A percentile compares a stretch with the other conserved stretches of the same genome.
phyloP scores from a whole-genome alignment of 1,140 invertebrate species.

The Tetragnatha versicolor region DNA sequence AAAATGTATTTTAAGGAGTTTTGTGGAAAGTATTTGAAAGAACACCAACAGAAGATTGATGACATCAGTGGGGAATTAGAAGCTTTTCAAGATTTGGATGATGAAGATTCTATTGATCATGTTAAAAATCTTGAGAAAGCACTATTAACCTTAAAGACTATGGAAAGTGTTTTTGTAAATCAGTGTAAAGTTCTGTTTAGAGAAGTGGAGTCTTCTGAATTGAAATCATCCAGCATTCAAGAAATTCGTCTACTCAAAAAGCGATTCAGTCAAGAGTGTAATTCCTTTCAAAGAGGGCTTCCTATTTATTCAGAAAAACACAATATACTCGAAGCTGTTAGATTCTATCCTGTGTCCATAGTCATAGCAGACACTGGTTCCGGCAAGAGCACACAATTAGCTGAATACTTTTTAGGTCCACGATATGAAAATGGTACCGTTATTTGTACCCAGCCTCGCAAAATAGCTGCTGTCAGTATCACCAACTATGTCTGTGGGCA shows the following conservation, averaged over 20 bases:
- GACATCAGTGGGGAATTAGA: not conserved
- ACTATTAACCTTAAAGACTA: not conserved
- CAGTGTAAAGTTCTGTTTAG: not conserved
- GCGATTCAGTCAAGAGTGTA: slow-evolving; percentile 29
- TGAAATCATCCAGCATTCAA: not conserved
- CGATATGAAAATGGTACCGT: slow-evolving; percentile 77
- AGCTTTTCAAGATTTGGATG: not conserved
- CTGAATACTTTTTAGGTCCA: slow-evolving; percentile 84
- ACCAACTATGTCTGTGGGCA: slow-evolving; percentile 93
- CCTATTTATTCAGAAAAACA: slow-evolving; percentile 82
- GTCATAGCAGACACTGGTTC: slow-evolving; percentile 89
- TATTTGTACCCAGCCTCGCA: slow-evolving; percentile 93
- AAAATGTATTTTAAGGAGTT: slow-evolving; percentile 2
- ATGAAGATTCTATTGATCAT: not conserved
- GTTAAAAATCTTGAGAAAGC: not conserved
- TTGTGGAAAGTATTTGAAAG: not conserved
- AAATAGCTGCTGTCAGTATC: slow-evolving; percentile 93
- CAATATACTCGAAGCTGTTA: slow-evolving; percentile 76
- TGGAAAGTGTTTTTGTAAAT: not conserved
- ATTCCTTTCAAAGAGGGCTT: slow-evolving; percentile 74
- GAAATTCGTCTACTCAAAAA: slow-evolving; percentile 16
- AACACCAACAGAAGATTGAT: slow-evolving; percentile 1
- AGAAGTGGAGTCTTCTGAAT: not conserved
- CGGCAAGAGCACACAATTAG: slow-evolving; percentile 97
- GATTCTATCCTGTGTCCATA: slow-evolving; percentile 71